These are phyloP conservation scores for Cephus pygmeus DNA, from an alignment of 2,888 invertebrate species.

Conservation along the genomic window DNA sequence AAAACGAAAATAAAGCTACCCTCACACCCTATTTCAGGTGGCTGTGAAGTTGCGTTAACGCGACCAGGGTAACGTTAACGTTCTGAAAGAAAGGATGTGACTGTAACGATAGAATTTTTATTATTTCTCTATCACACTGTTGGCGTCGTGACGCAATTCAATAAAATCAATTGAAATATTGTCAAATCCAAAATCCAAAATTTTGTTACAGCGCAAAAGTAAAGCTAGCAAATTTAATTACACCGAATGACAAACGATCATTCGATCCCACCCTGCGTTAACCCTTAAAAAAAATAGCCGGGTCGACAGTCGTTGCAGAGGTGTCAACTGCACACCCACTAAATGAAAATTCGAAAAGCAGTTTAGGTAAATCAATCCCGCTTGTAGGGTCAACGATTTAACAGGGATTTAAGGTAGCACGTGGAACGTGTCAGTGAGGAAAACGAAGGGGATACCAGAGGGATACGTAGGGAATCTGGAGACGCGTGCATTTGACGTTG, in stretches of 20 bases:
- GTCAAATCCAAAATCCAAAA: neutral
- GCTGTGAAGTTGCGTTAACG: neutral
- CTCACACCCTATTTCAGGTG: constrained; percentile 20
- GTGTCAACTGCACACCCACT: constrained; percentile 46
- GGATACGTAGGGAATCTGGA: constrained; percentile 25
- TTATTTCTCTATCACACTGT: neutral
- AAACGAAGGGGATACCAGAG: constrained; percentile 9
- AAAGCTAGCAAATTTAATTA: constrained; percentile 10
- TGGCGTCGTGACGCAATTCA: neutral
- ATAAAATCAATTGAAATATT: neutral
- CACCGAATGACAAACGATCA: neutral
- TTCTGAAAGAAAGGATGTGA: neutral
- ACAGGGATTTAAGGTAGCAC: constrained; percentile 10
- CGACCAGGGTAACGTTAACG: neutral
- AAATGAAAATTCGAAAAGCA: constrained; percentile 56
- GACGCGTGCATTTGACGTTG: constrained; percentile 56
- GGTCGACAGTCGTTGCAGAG: constrained; percentile 12
- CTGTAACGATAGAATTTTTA: neutral
- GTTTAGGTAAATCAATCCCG: constrained; percentile 49
- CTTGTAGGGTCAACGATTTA: constrained; percentile 38
- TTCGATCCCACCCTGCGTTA: neutral
- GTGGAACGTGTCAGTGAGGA: constrained; percentile 16
- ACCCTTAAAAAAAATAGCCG: neutral
- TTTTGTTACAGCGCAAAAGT: neutral
- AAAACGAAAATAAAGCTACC: constrained; percentile 29